Percentiles rank a stretch among this genome's conserved stretches.
phyloP scores from a whole-genome alignment of 2,888 invertebrate genomes.

The Pedicia rivosa region DNA sequence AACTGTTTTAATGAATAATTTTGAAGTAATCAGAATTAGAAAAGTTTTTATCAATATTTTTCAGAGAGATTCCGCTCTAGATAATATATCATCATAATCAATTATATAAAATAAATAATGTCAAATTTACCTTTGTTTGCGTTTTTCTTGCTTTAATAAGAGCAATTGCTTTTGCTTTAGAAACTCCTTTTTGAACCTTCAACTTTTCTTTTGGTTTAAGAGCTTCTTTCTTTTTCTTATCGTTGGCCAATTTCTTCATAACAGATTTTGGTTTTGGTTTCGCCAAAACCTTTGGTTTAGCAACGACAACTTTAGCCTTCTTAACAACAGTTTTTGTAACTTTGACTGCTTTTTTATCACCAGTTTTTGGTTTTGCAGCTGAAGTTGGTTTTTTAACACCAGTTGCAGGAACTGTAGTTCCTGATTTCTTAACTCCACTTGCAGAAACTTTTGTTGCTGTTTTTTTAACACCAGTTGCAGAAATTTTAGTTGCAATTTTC shows the following conservation, averaged over 20 bases:
- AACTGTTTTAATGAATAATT: too few relatives aligned
- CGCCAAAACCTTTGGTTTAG: constrained; percentile 32
- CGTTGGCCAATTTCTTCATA: constrained; percentile 8
- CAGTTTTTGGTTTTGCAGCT: constrained; percentile 25
- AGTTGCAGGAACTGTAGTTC: constrained; percentile 23
- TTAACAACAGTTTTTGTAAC: too few relatives aligned
- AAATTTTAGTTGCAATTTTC: constrained; percentile 10
- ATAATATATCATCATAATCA: constrained; percentile 30
- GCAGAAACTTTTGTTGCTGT: constrained; percentile 30
- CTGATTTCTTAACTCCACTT: constrained; percentile 19
- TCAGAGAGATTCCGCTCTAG: constrained; percentile 44
- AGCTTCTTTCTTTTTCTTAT: constrained; percentile 29
- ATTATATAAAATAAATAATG: constrained; percentile 6
- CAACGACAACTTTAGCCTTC: too few relatives aligned
- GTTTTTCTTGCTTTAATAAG: constrained; percentile 67
- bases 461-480: constrained; percentile 29
- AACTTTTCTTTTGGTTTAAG: constrained; percentile 33
- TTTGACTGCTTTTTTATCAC: too few relatives aligned
- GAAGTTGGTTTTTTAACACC: constrained; percentile 15
- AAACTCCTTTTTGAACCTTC: constrained; percentile 38
- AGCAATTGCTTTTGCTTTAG: constrained; percentile 37
- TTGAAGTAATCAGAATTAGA: constrained; percentile 17
- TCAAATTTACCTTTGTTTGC: constrained; percentile 56
- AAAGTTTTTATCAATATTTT: constrained; percentile 21
- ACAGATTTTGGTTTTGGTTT: constrained; percentile 20